Evolutionary conservation across 2,888 invertebrate genomes (phyloP).

Genomic region (Aproaerema taeniolella): DNA sequence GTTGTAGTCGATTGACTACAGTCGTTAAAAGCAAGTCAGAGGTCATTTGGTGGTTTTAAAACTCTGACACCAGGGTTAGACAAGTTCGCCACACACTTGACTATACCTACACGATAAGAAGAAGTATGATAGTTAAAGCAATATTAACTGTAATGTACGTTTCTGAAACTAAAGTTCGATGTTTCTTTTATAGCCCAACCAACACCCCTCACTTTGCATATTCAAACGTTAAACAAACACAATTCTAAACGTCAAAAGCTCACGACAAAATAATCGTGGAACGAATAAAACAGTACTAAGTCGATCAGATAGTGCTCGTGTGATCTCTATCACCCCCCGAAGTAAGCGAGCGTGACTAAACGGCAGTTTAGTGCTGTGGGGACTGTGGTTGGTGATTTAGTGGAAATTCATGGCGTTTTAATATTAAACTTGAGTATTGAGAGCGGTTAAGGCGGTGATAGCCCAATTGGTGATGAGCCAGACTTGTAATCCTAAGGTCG

Average conservation of each 20-base stretch:
- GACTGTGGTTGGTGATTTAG: neutral
- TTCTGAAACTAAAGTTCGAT: too few relatives aligned
- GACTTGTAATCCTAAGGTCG: too few relatives aligned
- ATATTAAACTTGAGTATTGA: neutral
- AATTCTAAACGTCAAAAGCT: neutral
- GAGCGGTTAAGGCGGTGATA: neutral
- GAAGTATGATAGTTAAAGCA: too few relatives aligned
- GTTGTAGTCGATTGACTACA: too few relatives aligned
- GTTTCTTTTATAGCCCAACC: neutral
- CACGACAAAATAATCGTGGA: neutral
- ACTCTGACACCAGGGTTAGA: too few relatives aligned
- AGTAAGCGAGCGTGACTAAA: constrained; percentile 33
- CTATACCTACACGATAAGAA: too few relatives aligned
- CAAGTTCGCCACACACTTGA: too few relatives aligned
- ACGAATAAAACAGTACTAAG: neutral
- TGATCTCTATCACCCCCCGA: neutral
- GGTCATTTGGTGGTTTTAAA: too few relatives aligned
- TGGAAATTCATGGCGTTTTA: neutral
- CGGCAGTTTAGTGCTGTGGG: constrained; percentile 7
- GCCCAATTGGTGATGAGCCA: too few relatives aligned
- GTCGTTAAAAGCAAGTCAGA: too few relatives aligned
- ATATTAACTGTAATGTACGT: too few relatives aligned
- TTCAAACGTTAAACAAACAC: neutral
- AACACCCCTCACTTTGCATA: neutral
- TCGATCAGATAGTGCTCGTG: neutral